Conservation (phyloP, 2,113 vertebrate genomes). For the Axis porcinus region DNA sequence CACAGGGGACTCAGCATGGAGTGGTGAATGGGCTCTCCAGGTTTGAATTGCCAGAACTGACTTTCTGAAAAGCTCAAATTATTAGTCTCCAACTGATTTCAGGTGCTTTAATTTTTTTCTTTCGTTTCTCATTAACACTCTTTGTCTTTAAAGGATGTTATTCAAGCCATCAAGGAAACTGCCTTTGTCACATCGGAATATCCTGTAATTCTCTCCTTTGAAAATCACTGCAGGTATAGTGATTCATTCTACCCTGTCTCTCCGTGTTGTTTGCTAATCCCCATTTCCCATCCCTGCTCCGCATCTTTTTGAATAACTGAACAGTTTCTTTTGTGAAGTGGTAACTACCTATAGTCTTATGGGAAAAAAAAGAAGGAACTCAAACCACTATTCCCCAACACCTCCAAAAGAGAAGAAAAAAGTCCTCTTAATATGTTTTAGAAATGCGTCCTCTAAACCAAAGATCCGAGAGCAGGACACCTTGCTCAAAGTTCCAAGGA, state of each 20-base stretch:
- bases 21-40: neutral
- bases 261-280: neutral
- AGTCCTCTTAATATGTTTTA: neutral
- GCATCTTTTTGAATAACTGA: neutral
- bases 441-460: neutral
- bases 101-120: neutral
- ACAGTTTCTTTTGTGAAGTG: neutral
- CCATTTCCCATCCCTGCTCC: neutral
- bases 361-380: neutral
- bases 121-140: constrained; percentile 47
- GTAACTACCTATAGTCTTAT: neutral
- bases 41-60: neutral
- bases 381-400: neutral
- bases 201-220: constrained; percentile 98
- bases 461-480: neutral
- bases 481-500: constrained; percentile 24
- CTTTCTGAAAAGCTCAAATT: neutral
- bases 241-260: neutral
- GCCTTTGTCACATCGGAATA: constrained; percentile 96
- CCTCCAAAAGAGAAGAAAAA: neutral
- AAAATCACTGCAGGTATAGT: constrained; percentile 98
- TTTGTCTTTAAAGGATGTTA: constrained; percentile 90
- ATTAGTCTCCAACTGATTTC: neutral
- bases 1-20: neutral
- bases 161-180: constrained; percentile 98